Evolutionary conservation across 2,888 invertebrate genomes (phyloP), one percentile per base, ranked within the genome.

Genomic region (Liposcelis brunnea): DNA sequence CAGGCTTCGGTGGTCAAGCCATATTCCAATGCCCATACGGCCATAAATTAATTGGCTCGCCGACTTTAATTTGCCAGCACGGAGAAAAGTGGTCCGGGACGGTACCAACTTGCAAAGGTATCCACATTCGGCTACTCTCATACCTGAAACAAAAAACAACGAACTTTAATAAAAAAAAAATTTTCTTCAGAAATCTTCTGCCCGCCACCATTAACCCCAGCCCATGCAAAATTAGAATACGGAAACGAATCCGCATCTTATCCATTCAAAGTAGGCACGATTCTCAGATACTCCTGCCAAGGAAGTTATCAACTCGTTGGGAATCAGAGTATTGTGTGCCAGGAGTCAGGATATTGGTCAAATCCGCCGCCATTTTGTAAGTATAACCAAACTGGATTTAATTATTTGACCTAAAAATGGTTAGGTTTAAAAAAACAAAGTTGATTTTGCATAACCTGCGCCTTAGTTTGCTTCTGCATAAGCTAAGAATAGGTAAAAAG

Each of bases 341-440:
- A 83, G 5, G 87, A 87, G 61, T 80, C 78, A 49, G 87, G 86
- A 40, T 80, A 78, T 58, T 89, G 87, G 89, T 85, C 86, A 2
- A 83, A 85, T 61, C 79, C 81, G 16, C 77, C 84, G 10, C 89
- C 89, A 42, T 77, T 80, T 59, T 89, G 89, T 74, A 60, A 71
- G 71, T 65, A 43, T 47, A 26, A 26, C 26, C 4, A 26, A 26
- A n/a, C n/a, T n/a, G n/a, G n/a, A n/a, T n/a, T n/a, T n/a, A n/a
- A n/a, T n/a, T n/a, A n/a, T n/a, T n/a, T n/a, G n/a, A n/a, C n/a
- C n/a, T n/a, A n/a, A n/a, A n/a, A n/a, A n/a, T n/a, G n/a, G n/a
- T n/a, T n/a, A n/a, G n/a, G n/a, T n/a, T n/a, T n/a, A n/a, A n/a
- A n/a, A n/a, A n/a, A n/a, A n/a, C n/a, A n/a, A n/a, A n/a, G n/a